Evolutionary conservation across 2,797 vertebrate species (phyloP), one percentile per base, ranked within the genome.

Genomic region (Sebastes iracundus): DNA sequence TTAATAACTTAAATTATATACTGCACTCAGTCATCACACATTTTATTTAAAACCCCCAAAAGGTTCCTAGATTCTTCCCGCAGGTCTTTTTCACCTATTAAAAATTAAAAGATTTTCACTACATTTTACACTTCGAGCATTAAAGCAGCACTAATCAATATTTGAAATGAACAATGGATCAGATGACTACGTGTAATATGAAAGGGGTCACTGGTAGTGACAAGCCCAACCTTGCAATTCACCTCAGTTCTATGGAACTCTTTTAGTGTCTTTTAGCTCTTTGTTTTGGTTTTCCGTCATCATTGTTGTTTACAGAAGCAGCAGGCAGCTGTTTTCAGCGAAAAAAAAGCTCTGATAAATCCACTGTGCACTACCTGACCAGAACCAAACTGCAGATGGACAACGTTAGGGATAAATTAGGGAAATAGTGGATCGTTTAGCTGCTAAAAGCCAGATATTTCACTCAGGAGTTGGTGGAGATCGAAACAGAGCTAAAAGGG

Each of bases 1-100:
- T 70, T 66, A 69, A 72, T 72, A 55, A 59, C 33, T 11, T 33
- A 71, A 72, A 75, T 58, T 8, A 60, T 35, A 38, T 22, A 52
- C 27, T 60, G 20, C 35, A 72, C 9, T 71, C 35, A 60, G 52
- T 23, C 20, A n/a, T 42, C 5, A 42, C 10, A 32, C 38, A 42
- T 66, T 73, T 58, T 0, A 68, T 82, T 73, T 68, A 60, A 70
- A 56, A 67, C 18, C 28, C 11, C n/a, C 3, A 32, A 62, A 46
- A 46, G 25, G 25, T 69, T 56, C 20, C 0, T 11, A 12, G 23
- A 66, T 55, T 53, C 10, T 42, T 53, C 7, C 13, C 13, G 7
- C 18, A 68, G 35, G 20, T 42, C 11, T 68, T 56, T 56, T 71
- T 60, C 16, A 20, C 52, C 32, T 25, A n/a, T 33, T 32, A 42